Evolutionary conservation across 2,797 vertebrate species (phyloP).

Genomic region (Hippopotamyrus pictus): DNA sequence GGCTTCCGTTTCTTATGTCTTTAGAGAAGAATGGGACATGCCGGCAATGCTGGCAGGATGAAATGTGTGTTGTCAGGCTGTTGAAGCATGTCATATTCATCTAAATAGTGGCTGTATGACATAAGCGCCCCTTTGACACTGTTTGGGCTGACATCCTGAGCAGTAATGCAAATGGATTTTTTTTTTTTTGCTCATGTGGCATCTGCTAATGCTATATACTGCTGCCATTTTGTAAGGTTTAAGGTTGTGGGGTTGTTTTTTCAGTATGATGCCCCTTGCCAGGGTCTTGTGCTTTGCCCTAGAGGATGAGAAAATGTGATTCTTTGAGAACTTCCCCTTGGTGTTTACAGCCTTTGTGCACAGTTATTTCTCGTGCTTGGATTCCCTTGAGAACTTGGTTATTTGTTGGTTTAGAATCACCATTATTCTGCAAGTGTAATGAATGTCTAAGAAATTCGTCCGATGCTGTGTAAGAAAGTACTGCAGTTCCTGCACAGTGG

Average conservation of each 20-base stretch:
- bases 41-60: neutral
- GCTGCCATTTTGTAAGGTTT: neutral
- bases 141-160: neutral
- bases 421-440: neutral
- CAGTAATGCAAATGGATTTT: neutral
- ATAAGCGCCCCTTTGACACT: neutral
- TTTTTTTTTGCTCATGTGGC: neutral
- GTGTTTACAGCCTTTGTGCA: neutral
- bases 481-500: neutral
- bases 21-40: neutral
- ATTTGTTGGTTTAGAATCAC: neutral
- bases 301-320: neutral
- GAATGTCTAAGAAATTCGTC: neutral
- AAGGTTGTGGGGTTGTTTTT: neutral
- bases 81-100: neutral
- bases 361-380: neutral
- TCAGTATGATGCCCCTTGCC: neutral
- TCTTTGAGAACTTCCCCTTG: neutral
- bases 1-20: slow-evolving; percentile 10
- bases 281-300: neutral
- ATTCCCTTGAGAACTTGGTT: neutral
- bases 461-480: neutral
- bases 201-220: neutral
- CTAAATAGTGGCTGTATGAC: neutral
- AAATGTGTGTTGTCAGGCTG: slow-evolving; percentile 3